A percentile compares a stretch with the other conserved stretches of the same genome.
Conservation (phyloP, 2,113 vertebrate species). For the Cavia aperea region DNA sequence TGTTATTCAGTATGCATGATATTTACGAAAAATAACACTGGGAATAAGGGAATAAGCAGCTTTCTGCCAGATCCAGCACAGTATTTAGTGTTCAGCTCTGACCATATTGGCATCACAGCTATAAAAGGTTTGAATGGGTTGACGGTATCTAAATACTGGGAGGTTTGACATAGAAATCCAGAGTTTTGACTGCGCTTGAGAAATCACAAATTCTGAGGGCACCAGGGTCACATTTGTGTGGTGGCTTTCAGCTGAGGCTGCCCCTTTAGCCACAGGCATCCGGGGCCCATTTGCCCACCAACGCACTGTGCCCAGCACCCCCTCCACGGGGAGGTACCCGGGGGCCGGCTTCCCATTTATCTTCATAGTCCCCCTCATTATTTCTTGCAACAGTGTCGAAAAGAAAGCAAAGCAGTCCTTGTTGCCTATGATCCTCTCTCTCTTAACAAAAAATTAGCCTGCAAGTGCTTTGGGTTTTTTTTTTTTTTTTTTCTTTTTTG, state of each 20-base stretch:
- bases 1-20: background rate
- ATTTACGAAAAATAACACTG: background rate
- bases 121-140: background rate
- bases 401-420: background rate
- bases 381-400: background rate
- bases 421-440: background rate
- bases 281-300: accelerated
- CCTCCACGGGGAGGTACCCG: background rate
- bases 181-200: background rate
- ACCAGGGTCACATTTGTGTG: background rate
- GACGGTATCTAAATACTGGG: background rate
- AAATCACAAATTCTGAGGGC: background rate
- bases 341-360: background rate
- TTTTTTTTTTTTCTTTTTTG: background rate
- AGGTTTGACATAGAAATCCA: background rate
- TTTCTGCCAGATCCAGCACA: background rate
- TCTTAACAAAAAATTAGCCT: background rate
- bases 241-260: background rate
- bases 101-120: background rate
- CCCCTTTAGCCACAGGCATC: accelerated
- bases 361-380: background rate
- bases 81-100: background rate
- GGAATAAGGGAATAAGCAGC: background rate
- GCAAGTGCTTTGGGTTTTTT: background rate
- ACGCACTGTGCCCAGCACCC: background rate